Conservation (phyloP, 2,797 vertebrate species). For the Carapus acus region DNA sequence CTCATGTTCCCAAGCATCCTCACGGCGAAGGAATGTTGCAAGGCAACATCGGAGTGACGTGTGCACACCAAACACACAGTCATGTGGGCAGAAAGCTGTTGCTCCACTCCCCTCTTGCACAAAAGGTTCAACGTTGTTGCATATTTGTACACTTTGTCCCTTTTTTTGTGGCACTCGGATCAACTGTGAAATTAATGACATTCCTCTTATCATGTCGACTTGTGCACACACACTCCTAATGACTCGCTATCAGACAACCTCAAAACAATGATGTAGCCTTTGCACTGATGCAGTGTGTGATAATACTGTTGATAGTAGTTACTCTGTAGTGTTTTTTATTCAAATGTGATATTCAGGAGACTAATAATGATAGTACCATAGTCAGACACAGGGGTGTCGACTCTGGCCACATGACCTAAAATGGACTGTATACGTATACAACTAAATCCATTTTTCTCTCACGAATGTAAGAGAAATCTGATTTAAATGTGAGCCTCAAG, state of each 20-base stretch:
- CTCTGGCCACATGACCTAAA: background rate
- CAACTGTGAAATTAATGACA: background rate
- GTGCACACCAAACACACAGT: conserved; percentile 19
- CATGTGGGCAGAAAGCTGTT: background rate
- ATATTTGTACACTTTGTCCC: background rate
- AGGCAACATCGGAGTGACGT: conserved; percentile 61
- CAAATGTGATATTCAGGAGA: too few relatives aligned
- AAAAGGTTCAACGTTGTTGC: background rate
- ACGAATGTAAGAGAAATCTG: background rate
- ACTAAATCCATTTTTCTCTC: background rate
- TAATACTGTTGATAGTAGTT: too few relatives aligned
- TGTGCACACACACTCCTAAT: too few relatives aligned
- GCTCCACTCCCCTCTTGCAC: background rate
- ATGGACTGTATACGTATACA: background rate
- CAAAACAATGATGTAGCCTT: too few relatives aligned
- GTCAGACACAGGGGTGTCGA: background rate
- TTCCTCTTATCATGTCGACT: too few relatives aligned
- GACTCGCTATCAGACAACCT: too few relatives aligned
- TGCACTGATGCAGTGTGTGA: too few relatives aligned
- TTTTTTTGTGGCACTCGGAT: background rate
- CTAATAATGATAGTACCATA: too few relatives aligned
- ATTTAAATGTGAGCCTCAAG: background rate
- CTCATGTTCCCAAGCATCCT: conserved; percentile 88
- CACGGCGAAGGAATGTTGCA: conserved; percentile 65
- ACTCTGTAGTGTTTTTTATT: too few relatives aligned